Conservation (phyloP, 2,888 invertebrate species). For the Bruchidius siliquastri region DNA sequence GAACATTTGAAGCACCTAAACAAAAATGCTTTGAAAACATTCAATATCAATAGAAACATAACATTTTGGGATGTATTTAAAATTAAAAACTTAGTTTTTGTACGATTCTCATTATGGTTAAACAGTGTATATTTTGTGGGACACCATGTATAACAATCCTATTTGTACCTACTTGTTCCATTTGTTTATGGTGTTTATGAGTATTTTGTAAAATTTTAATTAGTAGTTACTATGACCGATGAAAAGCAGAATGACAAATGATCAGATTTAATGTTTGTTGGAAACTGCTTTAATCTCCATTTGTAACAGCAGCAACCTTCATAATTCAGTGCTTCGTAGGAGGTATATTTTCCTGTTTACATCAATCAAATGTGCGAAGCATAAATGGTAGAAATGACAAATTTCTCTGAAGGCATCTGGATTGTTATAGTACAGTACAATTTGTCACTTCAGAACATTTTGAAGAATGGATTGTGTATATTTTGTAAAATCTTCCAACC, state of each 20-base stretch:
- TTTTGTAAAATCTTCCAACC: no score
- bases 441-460: neutral
- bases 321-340: conserved; percentile 20
- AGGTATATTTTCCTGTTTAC: conserved; percentile 20
- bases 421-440: conserved; percentile 3
- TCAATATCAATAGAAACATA: no score
- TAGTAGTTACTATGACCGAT: neutral
- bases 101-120: no score
- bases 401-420: conserved; percentile 21
- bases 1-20: no score
- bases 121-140: neutral
- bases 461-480: no score
- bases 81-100: no score
- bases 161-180: neutral
- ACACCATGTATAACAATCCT: neutral
- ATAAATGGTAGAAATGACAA: conserved; percentile 20
- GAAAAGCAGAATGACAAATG: conserved; percentile 16
- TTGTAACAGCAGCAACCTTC: conserved; percentile 15
- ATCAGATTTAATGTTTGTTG: conserved; percentile 18
- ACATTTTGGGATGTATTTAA: no score
- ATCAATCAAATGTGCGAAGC: conserved; percentile 19
- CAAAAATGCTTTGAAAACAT: no score
- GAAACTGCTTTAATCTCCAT: conserved; percentile 14
- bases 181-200: neutral
- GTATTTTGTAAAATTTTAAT: neutral